Conservation (phyloP, 2,113 vertebrate species). For the Lampris incognitus region DNA sequence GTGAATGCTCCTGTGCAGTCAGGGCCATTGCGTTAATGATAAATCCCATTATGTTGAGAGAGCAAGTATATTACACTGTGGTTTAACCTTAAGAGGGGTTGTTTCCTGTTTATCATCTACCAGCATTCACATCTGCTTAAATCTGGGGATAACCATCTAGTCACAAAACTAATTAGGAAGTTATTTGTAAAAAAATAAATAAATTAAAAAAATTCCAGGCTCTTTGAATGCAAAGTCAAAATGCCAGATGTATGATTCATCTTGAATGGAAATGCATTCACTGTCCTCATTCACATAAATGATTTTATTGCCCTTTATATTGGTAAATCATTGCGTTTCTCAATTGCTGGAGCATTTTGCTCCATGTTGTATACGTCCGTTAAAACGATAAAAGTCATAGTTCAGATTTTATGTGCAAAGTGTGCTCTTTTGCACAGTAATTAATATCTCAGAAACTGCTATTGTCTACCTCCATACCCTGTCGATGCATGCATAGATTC, state of each 20-base stretch:
- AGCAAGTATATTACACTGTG: slow-evolving; percentile 57
- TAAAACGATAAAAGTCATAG: slow-evolving; percentile 10
- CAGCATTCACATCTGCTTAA: slow-evolving; percentile 4
- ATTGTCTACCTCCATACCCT: not conserved
- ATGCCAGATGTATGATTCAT: not conserved
- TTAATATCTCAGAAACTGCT: not conserved
- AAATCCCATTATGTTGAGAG: slow-evolving; percentile 69
- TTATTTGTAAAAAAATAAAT: not conserved
- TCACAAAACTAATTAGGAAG: slow-evolving; percentile 15
- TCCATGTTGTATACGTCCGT: not conserved
- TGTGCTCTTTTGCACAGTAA: not conserved
- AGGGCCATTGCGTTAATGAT: slow-evolving; percentile 70
- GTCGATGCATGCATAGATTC: not conserved
- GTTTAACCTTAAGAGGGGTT: slow-evolving; percentile 43
- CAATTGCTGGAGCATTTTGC: not conserved
- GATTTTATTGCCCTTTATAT: not conserved
- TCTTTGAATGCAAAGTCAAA: not conserved
- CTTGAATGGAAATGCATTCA: not conserved
- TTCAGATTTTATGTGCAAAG: slow-evolving; percentile 16
- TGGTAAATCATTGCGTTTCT: not conserved
- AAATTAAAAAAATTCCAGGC: not conserved
- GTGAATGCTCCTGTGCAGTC: slow-evolving; percentile 31
- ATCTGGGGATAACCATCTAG: not conserved
- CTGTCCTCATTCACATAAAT: not conserved
- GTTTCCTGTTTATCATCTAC: slow-evolving; percentile 75